These are phyloP conservation scores for Margarornis squamiger DNA, from an alignment of 2,797 vertebrate species.

Conservation along the genomic window DNA sequence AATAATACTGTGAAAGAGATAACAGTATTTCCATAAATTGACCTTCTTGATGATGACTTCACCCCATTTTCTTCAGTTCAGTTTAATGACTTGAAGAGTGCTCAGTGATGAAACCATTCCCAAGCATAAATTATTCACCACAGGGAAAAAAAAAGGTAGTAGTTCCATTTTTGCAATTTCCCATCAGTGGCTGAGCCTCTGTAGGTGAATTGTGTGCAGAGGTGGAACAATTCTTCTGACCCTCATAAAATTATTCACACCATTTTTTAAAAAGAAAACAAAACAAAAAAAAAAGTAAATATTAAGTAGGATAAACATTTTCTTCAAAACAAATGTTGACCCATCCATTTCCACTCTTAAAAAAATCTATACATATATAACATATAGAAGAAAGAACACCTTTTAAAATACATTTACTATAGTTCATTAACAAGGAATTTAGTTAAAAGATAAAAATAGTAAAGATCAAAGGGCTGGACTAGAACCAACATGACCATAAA, in stretches of 20 bases:
- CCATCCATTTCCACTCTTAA: neutral
- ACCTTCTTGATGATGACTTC: slow-evolving; percentile 72
- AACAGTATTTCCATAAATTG: slow-evolving; percentile 74
- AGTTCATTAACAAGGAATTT: slow-evolving; percentile 6
- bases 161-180: slow-evolving; percentile 57
- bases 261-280: neutral
- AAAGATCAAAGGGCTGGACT: slow-evolving; percentile 41
- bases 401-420: neutral
- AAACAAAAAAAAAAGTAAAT: neutral
- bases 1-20: slow-evolving; percentile 70
- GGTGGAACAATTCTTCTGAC: neutral
- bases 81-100: slow-evolving; percentile 71
- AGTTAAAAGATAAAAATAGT: neutral
- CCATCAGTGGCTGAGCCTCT: slow-evolving; percentile 23
- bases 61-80: slow-evolving; percentile 71
- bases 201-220: slow-evolving; percentile 45
- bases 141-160: slow-evolving; percentile 35
- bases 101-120: slow-evolving; percentile 64
- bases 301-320: neutral
- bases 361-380: neutral
- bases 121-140: slow-evolving; percentile 71
- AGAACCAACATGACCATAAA: slow-evolving; percentile 13
- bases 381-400: neutral
- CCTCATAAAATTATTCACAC: neutral
- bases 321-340: neutral